These are phyloP conservation scores for Sipha flava DNA, from an alignment of 1,140 invertebrate species.

Conservation along the genomic window DNA sequence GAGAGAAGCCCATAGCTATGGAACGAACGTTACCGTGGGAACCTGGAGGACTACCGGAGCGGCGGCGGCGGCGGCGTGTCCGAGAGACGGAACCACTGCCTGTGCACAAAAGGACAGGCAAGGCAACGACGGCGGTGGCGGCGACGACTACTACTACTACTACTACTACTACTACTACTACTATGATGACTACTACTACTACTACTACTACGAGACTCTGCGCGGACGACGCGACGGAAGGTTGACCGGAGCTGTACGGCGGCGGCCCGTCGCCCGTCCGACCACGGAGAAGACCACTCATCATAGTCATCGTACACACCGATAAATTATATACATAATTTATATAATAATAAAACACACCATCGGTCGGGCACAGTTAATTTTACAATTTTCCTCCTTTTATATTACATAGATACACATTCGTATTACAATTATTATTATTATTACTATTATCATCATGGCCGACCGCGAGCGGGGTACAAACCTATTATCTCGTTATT, in stretches of 20 bases:
- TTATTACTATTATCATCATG: background rate
- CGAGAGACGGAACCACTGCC: slow-evolving; percentile 16
- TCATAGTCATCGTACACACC: background rate
- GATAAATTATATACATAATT: slow-evolving; percentile 11
- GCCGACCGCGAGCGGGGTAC: background rate
- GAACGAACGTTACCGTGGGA: slow-evolving; percentile 33
- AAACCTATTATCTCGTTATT: slow-evolving; percentile 17
- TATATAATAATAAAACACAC: slow-evolving; percentile 2
- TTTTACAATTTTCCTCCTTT: slow-evolving; percentile 6
- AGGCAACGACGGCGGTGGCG: background rate
- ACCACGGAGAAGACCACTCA: background rate
- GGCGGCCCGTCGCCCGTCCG: background rate
- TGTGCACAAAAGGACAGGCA: slow-evolving; percentile 29
- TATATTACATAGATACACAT: background rate
- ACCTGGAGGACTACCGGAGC: slow-evolving; percentile 30
- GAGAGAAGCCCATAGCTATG: slow-evolving; percentile 31
- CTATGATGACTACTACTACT: background rate
- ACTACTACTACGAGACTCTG: background rate
- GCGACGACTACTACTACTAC: background rate
- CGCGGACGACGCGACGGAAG: slow-evolving; percentile 3
- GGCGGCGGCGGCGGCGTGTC: slow-evolving; percentile 22
- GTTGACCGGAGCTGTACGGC: slow-evolving; percentile 8
- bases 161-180: background rate
- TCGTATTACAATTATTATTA: background rate
- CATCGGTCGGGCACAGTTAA: background rate